Percentiles rank a stretch among this genome's conserved stretches.
phyloP scores from a whole-genome alignment of 2,797 vertebrate genomes.

The Pteronotus mesoamericanus region DNA sequence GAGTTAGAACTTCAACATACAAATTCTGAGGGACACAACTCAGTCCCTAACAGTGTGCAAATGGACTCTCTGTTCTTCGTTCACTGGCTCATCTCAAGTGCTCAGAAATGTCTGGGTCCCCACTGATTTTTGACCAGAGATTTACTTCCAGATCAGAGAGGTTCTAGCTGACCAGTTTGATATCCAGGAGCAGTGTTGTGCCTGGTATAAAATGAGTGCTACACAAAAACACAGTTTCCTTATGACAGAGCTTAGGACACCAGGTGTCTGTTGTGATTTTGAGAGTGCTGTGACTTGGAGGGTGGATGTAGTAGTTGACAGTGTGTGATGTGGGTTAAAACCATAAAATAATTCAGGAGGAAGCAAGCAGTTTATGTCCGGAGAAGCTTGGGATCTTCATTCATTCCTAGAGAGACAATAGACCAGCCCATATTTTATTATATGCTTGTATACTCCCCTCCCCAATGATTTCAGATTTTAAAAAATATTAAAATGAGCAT shows the following conservation, averaged over 20 bases:
- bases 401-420: not conserved
- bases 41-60: not conserved
- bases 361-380: not conserved
- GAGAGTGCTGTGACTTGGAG: not conserved
- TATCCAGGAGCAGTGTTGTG: not conserved
- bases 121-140: not conserved
- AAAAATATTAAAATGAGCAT: not conserved
- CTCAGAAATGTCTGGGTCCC: not conserved
- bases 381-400: not conserved
- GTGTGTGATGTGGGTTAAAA: not conserved
- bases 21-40: not conserved
- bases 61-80: not conserved
- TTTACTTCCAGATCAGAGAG: not conserved
- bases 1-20: too few species aligned
- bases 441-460: not conserved
- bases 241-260: not conserved
- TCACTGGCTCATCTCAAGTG: not conserved
- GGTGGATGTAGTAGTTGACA: not conserved
- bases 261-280: not conserved
- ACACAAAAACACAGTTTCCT: not conserved
- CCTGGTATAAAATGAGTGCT: not conserved
- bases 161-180: not conserved
- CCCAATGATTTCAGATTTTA: not conserved
- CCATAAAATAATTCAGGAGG: not conserved
- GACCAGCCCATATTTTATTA: not conserved